These are phyloP conservation scores for Hormaphis cornu DNA, from an alignment of 1,140 invertebrate genomes.

Conservation along the genomic window DNA sequence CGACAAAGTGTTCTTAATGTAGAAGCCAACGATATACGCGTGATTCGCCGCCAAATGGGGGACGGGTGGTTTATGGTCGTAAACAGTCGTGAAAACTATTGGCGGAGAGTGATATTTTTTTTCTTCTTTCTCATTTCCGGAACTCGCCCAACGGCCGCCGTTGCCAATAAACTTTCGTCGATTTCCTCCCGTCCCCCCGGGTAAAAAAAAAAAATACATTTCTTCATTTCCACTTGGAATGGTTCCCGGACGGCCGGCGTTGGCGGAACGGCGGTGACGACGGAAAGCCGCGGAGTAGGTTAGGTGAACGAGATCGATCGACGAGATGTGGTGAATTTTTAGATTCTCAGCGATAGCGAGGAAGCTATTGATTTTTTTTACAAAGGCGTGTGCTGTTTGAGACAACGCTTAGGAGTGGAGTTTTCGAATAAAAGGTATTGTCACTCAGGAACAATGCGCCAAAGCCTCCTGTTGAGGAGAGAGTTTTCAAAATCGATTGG, in stretches of 20 bases:
- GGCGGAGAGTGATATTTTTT: not conserved
- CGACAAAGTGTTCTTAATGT: constrained; percentile 2
- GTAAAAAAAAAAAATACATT: constrained; percentile 18
- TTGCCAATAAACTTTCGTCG: constrained; percentile 13
- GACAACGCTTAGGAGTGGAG: no score
- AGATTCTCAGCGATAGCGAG: no score
- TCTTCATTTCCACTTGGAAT: constrained; percentile 13
- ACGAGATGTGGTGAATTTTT: no score
- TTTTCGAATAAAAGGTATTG: no score
- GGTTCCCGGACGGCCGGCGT: not conserved
- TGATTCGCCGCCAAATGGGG: not conserved
- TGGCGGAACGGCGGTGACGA: not conserved
- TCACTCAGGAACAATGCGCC: no score
- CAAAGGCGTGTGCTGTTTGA: no score
- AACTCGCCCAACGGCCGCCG: no score
- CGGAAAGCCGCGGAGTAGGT: no score
- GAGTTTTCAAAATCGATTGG: no score
- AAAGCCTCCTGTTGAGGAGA: no score
- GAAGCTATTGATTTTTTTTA: no score
- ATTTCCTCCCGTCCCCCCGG: not conserved
- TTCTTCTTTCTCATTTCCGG: not conserved
- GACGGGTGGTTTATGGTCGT: not conserved
- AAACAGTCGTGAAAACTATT: constrained; percentile 2
- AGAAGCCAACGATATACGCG: not conserved
- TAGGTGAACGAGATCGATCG: no score